phyloP scores from a whole-genome alignment of 2,888 invertebrate genomes.

The Morpho deidamia region DNA sequence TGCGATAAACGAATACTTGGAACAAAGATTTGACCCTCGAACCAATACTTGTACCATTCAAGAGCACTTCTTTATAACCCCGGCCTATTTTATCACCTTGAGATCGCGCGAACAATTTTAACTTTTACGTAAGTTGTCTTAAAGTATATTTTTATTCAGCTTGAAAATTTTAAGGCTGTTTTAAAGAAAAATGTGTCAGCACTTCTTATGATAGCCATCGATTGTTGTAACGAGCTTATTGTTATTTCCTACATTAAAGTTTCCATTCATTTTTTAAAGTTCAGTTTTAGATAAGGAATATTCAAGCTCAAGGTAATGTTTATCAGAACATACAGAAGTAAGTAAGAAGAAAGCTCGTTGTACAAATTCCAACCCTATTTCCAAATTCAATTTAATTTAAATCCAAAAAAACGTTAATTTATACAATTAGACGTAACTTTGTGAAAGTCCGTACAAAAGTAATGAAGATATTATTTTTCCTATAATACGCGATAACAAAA shows the following conservation, averaged over 20 bases:
- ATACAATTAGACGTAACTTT: too few species aligned
- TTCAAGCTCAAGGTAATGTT: too few species aligned
- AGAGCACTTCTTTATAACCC: slow-evolving; percentile 24
- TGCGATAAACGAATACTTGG: slow-evolving; percentile 25
- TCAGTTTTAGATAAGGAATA: not conserved
- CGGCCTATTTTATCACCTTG: slow-evolving; percentile 24
- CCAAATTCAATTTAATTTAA: too few species aligned
- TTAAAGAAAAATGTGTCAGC: slow-evolving; percentile 25
- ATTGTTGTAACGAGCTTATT: slow-evolving; percentile 10
- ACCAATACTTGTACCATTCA: slow-evolving; percentile 19
- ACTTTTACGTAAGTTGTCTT: not conserved
- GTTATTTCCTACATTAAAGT: not conserved
- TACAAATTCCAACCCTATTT: too few species aligned
- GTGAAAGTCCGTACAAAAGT: too few species aligned
- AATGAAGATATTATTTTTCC: too few species aligned
- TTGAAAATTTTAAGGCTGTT: slow-evolving; percentile 8
- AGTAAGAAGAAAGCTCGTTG: too few species aligned
- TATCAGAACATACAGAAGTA: too few species aligned
- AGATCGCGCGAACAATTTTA: slow-evolving; percentile 7
- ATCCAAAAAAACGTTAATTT: too few species aligned
- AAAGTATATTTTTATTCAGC: slow-evolving; percentile 9
- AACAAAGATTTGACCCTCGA: slow-evolving; percentile 28
- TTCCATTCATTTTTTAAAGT: not conserved
- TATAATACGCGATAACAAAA: too few species aligned
- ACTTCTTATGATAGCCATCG: slow-evolving; percentile 20